Evolutionary conservation across 1,140 invertebrate species (phyloP).

Genomic region (Lethrus apterus): DNA sequence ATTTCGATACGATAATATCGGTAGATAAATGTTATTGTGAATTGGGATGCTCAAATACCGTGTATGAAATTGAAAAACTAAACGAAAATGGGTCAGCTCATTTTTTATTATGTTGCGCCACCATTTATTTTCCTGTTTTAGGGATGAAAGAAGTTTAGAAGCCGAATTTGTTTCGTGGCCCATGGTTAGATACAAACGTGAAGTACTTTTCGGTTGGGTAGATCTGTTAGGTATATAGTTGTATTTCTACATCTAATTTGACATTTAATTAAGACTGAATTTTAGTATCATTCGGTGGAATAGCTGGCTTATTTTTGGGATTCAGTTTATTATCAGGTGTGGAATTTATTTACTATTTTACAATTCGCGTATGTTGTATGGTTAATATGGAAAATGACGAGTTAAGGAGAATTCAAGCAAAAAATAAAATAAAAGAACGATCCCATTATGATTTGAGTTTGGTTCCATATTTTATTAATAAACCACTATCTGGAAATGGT

Average conservation of each 20-base stretch:
- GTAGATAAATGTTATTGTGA: constrained; percentile 56
- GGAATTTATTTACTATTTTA: constrained; percentile 67
- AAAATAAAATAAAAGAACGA: constrained; percentile 21
- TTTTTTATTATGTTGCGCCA: neutral
- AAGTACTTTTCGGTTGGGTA: constrained; percentile 70
- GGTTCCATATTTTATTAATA: constrained; percentile 31
- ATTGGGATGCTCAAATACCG: constrained; percentile 60
- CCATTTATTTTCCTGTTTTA: neutral
- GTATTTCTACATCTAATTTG: neutral
- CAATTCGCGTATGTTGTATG: constrained; percentile 58
- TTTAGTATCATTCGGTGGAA: constrained; percentile 63
- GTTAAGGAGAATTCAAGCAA: constrained; percentile 24
- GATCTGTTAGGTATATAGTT: constrained; percentile 53
- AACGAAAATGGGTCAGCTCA: constrained; percentile 47
- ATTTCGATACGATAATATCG: constrained; percentile 49
- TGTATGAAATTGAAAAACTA: constrained; percentile 65
- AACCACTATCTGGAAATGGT: constrained; percentile 23
- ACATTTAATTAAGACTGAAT: constrained; percentile 6
- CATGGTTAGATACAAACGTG: constrained; percentile 62
- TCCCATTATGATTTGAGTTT: constrained; percentile 32
- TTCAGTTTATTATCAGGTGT: constrained; percentile 65
- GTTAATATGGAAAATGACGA: constrained; percentile 38
- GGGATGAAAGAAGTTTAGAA: constrained; percentile 36
- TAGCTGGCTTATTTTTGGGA: constrained; percentile 67
- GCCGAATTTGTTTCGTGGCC: constrained; percentile 63